phyloP scores from a whole-genome alignment of 2,113 vertebrate genomes.

The Parotia lawesii region DNA sequence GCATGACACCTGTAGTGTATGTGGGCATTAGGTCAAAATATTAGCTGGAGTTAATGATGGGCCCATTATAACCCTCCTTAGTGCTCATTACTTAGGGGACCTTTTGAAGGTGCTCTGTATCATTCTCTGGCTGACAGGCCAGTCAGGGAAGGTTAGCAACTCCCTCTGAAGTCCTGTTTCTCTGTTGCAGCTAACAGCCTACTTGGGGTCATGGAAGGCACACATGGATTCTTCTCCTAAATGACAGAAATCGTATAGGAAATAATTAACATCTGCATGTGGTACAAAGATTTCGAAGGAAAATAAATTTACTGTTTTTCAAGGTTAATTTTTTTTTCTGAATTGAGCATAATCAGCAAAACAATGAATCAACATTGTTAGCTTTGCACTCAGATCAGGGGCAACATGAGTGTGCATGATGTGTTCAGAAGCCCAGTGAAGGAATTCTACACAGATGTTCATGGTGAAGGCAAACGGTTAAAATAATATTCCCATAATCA shows the following conservation, averaged over 20 bases:
- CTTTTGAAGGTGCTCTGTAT: slow-evolving; percentile 66
- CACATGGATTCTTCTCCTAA: slow-evolving; percentile 57
- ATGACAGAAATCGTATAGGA: slow-evolving; percentile 37
- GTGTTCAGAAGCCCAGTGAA: background rate
- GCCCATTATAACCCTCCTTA: slow-evolving; percentile 48
- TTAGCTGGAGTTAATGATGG: slow-evolving; percentile 58
- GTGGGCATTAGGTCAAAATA: slow-evolving; percentile 60
- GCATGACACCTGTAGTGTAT: slow-evolving; percentile 38
- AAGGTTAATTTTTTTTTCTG: slow-evolving; percentile 9
- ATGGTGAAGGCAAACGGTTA: background rate
- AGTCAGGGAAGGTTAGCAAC: slow-evolving; percentile 44
- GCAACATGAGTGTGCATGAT: background rate
- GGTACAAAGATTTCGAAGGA: slow-evolving; percentile 25
- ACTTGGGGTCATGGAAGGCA: slow-evolving; percentile 46
- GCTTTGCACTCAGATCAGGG: background rate
- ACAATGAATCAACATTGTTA: slow-evolving; percentile 29
- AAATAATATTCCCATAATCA: slow-evolving; percentile 18
- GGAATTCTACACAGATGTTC: slow-evolving; percentile 13
- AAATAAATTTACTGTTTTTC: slow-evolving; percentile 51
- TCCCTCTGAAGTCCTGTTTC: slow-evolving; percentile 56
- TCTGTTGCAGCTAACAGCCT: slow-evolving; percentile 6
- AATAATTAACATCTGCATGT: slow-evolving; percentile 62
- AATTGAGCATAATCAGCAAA: background rate
- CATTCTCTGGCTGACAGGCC: slow-evolving; percentile 58
- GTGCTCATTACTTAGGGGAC: slow-evolving; percentile 53